These are phyloP conservation scores for Vulpes ferrilata DNA, from an alignment of 2,113 vertebrate genomes.

Conservation along the genomic window DNA sequence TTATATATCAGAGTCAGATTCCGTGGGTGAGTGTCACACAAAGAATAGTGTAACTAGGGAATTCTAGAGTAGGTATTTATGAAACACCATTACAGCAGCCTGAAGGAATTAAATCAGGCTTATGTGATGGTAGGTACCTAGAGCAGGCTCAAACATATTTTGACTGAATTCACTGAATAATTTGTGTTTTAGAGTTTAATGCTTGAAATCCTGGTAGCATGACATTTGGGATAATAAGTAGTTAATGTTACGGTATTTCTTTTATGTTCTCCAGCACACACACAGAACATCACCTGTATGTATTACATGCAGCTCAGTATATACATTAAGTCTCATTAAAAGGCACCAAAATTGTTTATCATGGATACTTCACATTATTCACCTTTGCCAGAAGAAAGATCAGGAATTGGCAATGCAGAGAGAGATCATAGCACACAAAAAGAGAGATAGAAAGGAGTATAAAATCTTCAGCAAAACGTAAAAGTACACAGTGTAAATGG, in stretches of 20 bases:
- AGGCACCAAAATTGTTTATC: neutral
- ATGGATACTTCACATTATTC: neutral
- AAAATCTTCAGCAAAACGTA: conserved; percentile 7
- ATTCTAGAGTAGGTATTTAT: neutral
- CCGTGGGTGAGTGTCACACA: neutral
- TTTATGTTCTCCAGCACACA: neutral
- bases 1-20: neutral
- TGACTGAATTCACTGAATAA: neutral
- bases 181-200: conserved; percentile 6
- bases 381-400: conserved; percentile 34
- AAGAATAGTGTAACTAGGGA: neutral
- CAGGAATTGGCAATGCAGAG: neutral
- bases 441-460: neutral
- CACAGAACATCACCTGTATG: neutral
- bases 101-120: neutral
- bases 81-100: neutral
- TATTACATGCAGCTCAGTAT: neutral
- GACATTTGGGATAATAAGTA: neutral
- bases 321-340: neutral
- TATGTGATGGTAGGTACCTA: neutral
- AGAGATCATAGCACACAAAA: neutral
- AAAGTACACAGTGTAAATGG: neutral
- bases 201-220: neutral
- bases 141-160: neutral
- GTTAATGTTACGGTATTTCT: neutral